phyloP scores from a whole-genome alignment of 1,140 invertebrate genomes.

The Musca domestica region DNA sequence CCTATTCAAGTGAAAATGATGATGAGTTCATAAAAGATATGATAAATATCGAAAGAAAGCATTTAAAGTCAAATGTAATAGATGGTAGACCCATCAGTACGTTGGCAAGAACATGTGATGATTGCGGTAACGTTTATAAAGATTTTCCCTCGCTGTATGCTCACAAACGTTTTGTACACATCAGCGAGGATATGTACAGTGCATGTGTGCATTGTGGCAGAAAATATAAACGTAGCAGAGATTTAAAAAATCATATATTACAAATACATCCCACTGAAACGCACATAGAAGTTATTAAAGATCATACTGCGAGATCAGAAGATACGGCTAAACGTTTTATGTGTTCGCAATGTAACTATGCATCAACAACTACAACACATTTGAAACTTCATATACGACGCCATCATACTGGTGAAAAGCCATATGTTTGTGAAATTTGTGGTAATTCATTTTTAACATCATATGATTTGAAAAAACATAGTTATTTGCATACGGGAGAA shows the following conservation, averaged over 20 bases:
- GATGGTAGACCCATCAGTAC: neutral
- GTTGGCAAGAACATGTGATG: neutral
- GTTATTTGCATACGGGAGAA: slow-evolving; percentile 63
- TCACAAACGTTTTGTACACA: neutral
- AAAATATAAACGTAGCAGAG: slow-evolving; percentile 58
- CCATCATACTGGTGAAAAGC: slow-evolving; percentile 58
- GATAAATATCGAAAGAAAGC: neutral
- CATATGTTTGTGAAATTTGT: slow-evolving; percentile 57
- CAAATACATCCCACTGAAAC: slow-evolving; percentile 55
- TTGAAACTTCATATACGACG: slow-evolving; percentile 58
- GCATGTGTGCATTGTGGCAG: slow-evolving; percentile 50
- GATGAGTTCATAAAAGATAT: slow-evolving; percentile 7
- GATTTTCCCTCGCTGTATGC: neutral
- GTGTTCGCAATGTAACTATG: slow-evolving; percentile 59
- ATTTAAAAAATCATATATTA: slow-evolving; percentile 56
- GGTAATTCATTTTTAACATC: slow-evolving; percentile 49
- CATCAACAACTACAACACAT: slow-evolving; percentile 46
- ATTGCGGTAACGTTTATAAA: slow-evolving; percentile 10
- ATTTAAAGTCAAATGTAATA: too few relatives aligned
- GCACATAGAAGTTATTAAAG: slow-evolving; percentile 59
- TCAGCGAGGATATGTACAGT: slow-evolving; percentile 9
- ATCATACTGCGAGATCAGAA: slow-evolving; percentile 59
- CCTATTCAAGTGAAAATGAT: slow-evolving; percentile 9
- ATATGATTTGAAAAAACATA: slow-evolving; percentile 61
- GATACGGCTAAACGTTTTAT: slow-evolving; percentile 59